phyloP scores from a whole-genome alignment of 2,888 invertebrate genomes.

The Melitaea athalia region DNA sequence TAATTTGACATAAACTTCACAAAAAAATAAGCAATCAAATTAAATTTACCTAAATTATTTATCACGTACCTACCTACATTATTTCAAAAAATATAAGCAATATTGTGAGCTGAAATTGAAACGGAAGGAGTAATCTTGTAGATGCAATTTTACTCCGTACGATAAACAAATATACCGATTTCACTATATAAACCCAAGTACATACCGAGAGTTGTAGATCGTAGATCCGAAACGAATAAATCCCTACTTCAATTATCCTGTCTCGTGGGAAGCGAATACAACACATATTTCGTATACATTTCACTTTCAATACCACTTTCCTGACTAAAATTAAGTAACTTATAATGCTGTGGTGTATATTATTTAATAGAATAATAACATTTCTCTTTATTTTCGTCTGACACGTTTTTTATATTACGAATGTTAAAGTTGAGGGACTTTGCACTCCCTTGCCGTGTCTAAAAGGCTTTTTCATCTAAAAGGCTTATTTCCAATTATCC shows the following conservation, averaged over 20 bases:
- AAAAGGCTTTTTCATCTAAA: conserved; percentile 11
- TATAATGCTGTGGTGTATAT: conserved; percentile 41
- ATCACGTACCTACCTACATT: neutral
- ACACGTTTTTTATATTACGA: conserved; percentile 19
- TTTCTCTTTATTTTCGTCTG: conserved; percentile 23
- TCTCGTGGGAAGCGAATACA: conserved; percentile 69
- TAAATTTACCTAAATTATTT: neutral
- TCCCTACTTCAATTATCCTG: conserved; percentile 76
- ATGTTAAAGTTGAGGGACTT: conserved; percentile 11
- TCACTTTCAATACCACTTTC: conserved; percentile 61
- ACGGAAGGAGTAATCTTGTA: neutral
- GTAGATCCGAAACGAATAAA: conserved; percentile 72
- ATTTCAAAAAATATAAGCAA: neutral
- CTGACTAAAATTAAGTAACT: conserved; percentile 52
- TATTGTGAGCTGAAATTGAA: neutral
- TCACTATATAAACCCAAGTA: conserved; percentile 44
- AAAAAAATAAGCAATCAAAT: no score
- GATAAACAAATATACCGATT: conserved; percentile 45
- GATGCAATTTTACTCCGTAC: conserved; percentile 27
- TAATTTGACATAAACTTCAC: no score
- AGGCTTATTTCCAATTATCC: neutral
- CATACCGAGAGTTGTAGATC: conserved; percentile 53
- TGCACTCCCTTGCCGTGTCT: conserved; percentile 5
- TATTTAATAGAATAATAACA: conserved; percentile 37
- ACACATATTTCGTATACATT: conserved; percentile 64